Evolutionary conservation across 2,888 invertebrate genomes (phyloP).

Genomic region (Pseudococcus jackbeardsleyi): DNA sequence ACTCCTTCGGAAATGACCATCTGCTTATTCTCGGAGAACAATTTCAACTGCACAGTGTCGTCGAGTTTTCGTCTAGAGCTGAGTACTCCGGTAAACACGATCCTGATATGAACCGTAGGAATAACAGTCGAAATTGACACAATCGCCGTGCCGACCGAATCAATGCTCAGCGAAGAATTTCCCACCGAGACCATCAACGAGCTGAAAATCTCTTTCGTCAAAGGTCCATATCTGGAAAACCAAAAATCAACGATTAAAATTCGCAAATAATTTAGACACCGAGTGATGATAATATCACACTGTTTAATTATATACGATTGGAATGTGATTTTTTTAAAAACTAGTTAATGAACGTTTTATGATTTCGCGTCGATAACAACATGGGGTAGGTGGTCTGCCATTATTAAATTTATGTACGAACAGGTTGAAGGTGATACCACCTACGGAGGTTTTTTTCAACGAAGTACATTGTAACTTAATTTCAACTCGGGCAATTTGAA

Average conservation of each 20-base stretch:
- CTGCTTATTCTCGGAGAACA: conserved; percentile 81
- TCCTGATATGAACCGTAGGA: conserved; percentile 84
- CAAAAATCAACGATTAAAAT: conserved; percentile 26
- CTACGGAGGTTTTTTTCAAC: conserved; percentile 14
- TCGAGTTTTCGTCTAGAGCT: conserved; percentile 71
- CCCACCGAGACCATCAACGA: conserved; percentile 77
- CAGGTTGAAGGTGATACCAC: conserved; percentile 62
- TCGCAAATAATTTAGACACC: too few relatives aligned
- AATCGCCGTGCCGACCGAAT: conserved; percentile 82
- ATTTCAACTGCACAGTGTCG: conserved; percentile 78
- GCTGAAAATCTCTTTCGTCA: conserved; percentile 87
- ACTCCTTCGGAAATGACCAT: conserved; percentile 82
- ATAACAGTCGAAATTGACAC: conserved; percentile 83
- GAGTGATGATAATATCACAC: not conserved
- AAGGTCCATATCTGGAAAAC: conserved; percentile 76
- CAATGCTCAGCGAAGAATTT: conserved; percentile 70
- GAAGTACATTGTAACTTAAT: conserved; percentile 9
- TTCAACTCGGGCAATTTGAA: not conserved
- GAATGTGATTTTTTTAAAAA: conserved; percentile 23
- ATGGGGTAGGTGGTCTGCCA: conserved; percentile 59
- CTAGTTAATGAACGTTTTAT: conserved; percentile 38
- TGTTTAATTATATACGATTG: not conserved
- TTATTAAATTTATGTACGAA: conserved; percentile 42
- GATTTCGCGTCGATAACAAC: conserved; percentile 17
- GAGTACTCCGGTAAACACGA: conserved; percentile 87